Evolutionary conservation across 1,140 invertebrate genomes (phyloP), one percentile per base, ranked within the genome.

Genomic region (Holotrichia oblita): DNA sequence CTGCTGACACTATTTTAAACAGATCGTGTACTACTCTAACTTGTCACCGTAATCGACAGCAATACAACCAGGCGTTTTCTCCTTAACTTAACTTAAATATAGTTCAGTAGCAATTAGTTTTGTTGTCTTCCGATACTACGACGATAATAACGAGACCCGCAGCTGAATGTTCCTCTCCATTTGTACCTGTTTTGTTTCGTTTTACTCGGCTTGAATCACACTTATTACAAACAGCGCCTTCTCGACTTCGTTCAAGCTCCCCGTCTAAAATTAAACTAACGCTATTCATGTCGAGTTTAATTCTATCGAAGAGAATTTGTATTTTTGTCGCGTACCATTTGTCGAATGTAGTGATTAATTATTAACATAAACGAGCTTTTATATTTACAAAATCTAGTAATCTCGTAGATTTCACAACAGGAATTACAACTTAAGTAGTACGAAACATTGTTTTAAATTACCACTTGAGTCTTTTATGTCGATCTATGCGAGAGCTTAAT

Each of bases 21-120:
- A 48, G 44, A 34, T 12, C 10, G 17, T 3, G 17, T 55, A 17
- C 27, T 34, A 34, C 48, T 4, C 17, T 6, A 55, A 17, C 12
- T 55, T 34, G 27, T 34, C n/a, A 17, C 14, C 48, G 48, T 17
- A 55, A 55, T 55, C 14, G 48, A 55, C 14, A 55, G 14, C 14
- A 55, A 55, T 55, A 55, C 48, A 55, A 12, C 3, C 48, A 17
- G 14, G 6, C 12, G 14, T 55, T 34, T 34, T 55, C 48, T 17
- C n/a, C n/a, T n/a, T n/a, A n/a, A n/a, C 48, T 55, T n/a, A 17
- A 55, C 22, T 69, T 69, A 27, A 34, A 69, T 69, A 69, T 69
- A 69, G 61, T 27, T 69, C 61, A 24, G 61, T 69, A 69, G 61
- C 61, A 69, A 69, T 69, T 69, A 69, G 61, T 69, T 69, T 69